phyloP scores from a whole-genome alignment of 2,113 vertebrate species.

The Rhegmatorhina hoffmannsi region DNA sequence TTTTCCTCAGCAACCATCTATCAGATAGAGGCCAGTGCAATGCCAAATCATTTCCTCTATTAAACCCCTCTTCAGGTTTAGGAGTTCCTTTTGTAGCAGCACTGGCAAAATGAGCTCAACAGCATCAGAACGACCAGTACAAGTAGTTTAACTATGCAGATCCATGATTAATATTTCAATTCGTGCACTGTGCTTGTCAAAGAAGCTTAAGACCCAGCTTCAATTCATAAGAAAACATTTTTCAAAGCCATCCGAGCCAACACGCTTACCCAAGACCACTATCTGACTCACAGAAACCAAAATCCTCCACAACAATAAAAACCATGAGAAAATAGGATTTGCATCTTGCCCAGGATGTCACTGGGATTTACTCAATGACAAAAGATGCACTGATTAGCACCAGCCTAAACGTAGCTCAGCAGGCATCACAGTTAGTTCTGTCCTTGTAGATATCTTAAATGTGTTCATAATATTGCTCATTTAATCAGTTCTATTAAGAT shows the following conservation, averaged over 20 bases:
- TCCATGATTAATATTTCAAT: not conserved
- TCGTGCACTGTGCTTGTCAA: not conserved
- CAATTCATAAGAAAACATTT: not conserved
- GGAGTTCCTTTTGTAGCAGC: not conserved
- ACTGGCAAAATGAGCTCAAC: not conserved
- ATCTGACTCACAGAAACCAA: conserved; percentile 10
- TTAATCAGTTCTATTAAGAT: not conserved
- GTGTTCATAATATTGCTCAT: not conserved
- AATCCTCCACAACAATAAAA: not conserved
- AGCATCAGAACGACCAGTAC: not conserved
- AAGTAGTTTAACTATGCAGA: not conserved
- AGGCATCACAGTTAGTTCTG: not conserved
- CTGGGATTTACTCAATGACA: not conserved
- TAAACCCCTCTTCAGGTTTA: not conserved
- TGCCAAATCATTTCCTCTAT: not conserved
- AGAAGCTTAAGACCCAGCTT: not conserved
- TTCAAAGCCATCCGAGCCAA: not conserved
- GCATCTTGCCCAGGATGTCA: not conserved
- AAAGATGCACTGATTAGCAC: not conserved
- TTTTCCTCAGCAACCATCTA: not conserved
- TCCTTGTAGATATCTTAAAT: not conserved
- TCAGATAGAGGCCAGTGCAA: not conserved
- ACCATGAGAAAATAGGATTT: not conserved
- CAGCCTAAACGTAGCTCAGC: not conserved
- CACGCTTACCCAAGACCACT: not conserved